Base-by-base conservation (phyloP, 1,140 invertebrate genomes). In the Drosophila melanica region DNA sequence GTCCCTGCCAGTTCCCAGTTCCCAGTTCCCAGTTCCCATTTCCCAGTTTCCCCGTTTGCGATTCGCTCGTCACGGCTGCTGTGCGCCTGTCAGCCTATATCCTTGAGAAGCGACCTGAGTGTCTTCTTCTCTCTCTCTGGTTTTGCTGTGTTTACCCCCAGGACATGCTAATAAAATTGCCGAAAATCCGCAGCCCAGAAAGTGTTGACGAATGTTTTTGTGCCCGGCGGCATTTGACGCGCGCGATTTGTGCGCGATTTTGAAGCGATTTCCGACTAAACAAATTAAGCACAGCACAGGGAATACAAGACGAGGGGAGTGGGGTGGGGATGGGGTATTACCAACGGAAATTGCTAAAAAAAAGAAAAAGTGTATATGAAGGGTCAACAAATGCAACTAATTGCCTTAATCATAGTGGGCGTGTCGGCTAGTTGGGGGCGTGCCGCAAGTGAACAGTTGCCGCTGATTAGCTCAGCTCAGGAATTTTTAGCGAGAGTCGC, bases 161-260 rank as follows among this genome's bases (percentile, higher is more conserved):
- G 84, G 84, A 89, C 80, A 68, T 68, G 84, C 84, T 89, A 89
- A 89, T 89, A 89, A 89, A 89, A 89, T 89, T 89, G 84, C 76
- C 75, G 63, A 65, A 86, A 86, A 86, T 86, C 82, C 78, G 50
- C 63, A 72, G 68, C 69, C 70, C 75, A 53, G 53, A 76, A 68
- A 60, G 68, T 76, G 77, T 79, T 79, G 77, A 76, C 77, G 73
- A 79, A 73, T 76, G 68, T 53, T 58, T 60, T 69, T 10, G 30
- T 57, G 44, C 45, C 41, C 51, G 2, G 44, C 50, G 62, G 68
- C 71, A 59, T 62, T 59, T 62, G 57, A 27, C 30, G 53, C 58
- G 41, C 23, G 50, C 57, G 64, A 62, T 60, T 72, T 53, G 53
- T 33, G 67, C 62, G 67, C 76, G 76, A 62, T 76, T 79, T 54